Conservation (phyloP, 2,113 vertebrate species). For the Thamnophis sirtalis region DNA sequence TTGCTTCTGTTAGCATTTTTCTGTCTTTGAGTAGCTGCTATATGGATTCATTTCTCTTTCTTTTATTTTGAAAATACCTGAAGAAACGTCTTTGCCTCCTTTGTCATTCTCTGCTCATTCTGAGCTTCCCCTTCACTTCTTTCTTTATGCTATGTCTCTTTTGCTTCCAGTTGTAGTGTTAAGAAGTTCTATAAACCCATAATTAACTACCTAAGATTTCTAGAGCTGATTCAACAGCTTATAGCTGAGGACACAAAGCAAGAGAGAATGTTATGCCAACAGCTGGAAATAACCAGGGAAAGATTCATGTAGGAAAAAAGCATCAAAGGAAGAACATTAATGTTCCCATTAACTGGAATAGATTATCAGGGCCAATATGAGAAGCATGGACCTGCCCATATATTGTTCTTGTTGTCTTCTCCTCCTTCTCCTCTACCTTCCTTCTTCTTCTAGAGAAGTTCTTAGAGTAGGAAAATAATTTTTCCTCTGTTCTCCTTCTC, state of each 20-base stretch:
- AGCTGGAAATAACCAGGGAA: not conserved
- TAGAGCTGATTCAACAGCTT: conserved; percentile 3
- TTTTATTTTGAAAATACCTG: not conserved
- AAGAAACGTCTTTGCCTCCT: not conserved
- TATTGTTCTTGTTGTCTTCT: not conserved
- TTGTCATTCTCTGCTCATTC: not conserved
- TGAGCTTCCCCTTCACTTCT: not conserved
- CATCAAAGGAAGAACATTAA: not conserved
- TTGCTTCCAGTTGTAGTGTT: not conserved
- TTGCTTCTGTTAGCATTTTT: not conserved
- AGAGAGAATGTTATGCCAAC: not conserved
- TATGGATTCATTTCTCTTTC: not conserved
- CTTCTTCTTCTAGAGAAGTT: not conserved
- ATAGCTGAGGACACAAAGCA: not conserved
- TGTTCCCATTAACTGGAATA: not conserved
- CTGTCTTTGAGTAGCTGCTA: not conserved
- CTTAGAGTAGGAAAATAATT: too few relatives aligned
- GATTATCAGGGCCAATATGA: not conserved
- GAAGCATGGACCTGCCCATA: not conserved
- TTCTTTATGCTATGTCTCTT: not conserved
- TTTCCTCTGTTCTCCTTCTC: not conserved
- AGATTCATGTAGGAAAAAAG: not conserved
- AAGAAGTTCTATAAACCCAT: conserved; percentile 15
- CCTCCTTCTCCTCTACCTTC: not conserved
- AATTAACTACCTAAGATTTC: conserved; percentile 19